phyloP scores from a whole-genome alignment of 2,113 vertebrate genomes.

The Gasterosteus nipponicus region DNA sequence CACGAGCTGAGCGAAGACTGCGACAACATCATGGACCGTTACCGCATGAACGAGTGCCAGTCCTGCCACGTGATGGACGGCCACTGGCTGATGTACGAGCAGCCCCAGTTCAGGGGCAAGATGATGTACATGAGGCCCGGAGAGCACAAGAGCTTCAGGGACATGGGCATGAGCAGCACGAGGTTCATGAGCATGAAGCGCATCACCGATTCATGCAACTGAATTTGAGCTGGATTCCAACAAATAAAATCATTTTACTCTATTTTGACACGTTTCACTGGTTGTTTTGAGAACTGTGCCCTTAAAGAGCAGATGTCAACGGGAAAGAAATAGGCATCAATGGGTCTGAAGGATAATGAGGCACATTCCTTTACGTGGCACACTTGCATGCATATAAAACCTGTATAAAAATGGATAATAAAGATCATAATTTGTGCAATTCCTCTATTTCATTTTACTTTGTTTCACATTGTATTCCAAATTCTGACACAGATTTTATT shows the following conservation, averaged over 20 bases:
- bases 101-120: slow-evolving; percentile 73
- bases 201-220: slow-evolving; percentile 58
- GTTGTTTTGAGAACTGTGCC: slow-evolving; percentile 3
- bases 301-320: not conserved
- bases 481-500: not conserved
- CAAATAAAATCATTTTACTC: slow-evolving; percentile 1
- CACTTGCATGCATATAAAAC: not conserved
- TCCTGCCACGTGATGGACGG: slow-evolving; percentile 73
- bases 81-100: slow-evolving; percentile 78
- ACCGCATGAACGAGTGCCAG: not conserved
- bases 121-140: slow-evolving; percentile 72
- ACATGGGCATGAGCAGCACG: slow-evolving; percentile 51
- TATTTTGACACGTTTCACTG: not conserved
- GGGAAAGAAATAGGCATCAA: not conserved
- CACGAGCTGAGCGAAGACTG: slow-evolving; percentile 71
- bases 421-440: not conserved
- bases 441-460: not conserved
- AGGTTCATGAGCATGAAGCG: slow-evolving; percentile 68
- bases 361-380: not conserved
- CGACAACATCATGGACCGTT: slow-evolving; percentile 55
- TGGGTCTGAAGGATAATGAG: not conserved
- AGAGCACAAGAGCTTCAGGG: slow-evolving; percentile 73
- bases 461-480: not conserved
- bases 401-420: slow-evolving; percentile 10
- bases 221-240: slow-evolving; percentile 5